A percentile compares a stretch with the other conserved stretches of the same genome.
Evolutionary conservation across 1,140 invertebrate species (phyloP).

Genomic region (Trichoplusia ni): DNA sequence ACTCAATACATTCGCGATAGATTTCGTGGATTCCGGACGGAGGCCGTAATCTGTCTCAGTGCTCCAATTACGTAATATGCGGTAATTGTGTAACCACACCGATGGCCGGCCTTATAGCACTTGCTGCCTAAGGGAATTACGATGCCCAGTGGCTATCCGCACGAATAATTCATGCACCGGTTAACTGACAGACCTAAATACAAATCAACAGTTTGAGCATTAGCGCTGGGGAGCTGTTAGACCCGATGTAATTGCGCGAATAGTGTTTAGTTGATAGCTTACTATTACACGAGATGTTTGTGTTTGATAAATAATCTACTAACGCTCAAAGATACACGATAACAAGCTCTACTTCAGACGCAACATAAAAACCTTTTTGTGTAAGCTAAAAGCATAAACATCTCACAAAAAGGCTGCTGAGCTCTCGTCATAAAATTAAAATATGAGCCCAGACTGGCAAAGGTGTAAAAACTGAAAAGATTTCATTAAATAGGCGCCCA

Average conservation of each 20-base stretch:
- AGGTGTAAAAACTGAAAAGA: background rate
- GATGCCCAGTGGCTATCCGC: constrained; percentile 36
- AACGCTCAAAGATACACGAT: too few species aligned
- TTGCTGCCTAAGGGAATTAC: constrained; percentile 51
- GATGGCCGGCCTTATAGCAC: constrained; percentile 44
- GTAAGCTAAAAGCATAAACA: background rate
- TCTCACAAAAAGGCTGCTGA: constrained; percentile 2
- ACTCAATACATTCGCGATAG: constrained; percentile 2
- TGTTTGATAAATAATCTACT: too few species aligned
- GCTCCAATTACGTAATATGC: constrained; percentile 64
- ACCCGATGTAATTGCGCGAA: too few species aligned
- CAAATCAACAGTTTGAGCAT: constrained; percentile 13
- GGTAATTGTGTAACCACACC: constrained; percentile 52
- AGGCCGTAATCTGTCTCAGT: constrained; percentile 35
- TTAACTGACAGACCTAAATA: constrained; percentile 23
- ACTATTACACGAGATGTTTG: too few species aligned
- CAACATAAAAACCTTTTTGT: too few species aligned
- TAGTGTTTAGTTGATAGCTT: too few species aligned
- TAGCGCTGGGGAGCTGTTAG: too few species aligned
- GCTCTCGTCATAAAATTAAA: background rate
- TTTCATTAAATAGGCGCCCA: constrained; percentile 12
- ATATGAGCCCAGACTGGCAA: background rate
- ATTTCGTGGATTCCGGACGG: background rate
- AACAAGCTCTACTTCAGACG: too few species aligned
- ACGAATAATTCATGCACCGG: constrained; percentile 27